A percentile compares a stretch with the other conserved stretches of the same genome.
These are phyloP conservation scores for Palythoa heliodiscus DNA, from an alignment of 92 coral and sea anemone genomes.

Conservation along the genomic window DNA sequence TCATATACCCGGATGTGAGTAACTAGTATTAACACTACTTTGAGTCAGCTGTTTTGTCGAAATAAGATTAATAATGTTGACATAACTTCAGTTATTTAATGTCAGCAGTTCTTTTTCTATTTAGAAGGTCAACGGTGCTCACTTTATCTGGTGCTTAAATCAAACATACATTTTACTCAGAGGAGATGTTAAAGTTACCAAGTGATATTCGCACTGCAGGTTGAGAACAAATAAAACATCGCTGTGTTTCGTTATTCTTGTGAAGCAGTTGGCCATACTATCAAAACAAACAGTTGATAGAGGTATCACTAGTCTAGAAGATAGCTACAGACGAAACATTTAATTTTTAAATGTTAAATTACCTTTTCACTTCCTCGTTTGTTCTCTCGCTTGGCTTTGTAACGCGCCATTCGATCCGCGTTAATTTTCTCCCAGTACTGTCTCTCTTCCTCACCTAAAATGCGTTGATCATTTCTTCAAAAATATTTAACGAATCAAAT, in stretches of 20 bases:
- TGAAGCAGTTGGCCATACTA: no score
- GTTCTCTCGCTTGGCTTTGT: constrained; percentile 79
- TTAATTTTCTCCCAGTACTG: constrained; percentile 93
- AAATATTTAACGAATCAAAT: neutral
- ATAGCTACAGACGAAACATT: neutral
- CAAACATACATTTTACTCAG: no score
- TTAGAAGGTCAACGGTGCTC: no score
- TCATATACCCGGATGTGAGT: neutral
- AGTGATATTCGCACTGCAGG: neutral
- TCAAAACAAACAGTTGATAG: neutral
- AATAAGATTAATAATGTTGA: no score
- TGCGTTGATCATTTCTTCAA: neutral
- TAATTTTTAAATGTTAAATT: neutral
- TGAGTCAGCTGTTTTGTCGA: no score
- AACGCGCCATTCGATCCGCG: constrained; percentile 80
- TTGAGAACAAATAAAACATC: neutral
- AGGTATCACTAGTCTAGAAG: neutral
- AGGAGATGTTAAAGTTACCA: no score
- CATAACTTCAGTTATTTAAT: no score
- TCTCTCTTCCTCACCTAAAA: constrained; percentile 72
- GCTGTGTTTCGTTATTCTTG: no score
- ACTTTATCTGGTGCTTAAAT: no score
- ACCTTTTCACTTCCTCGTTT: constrained; percentile 95
- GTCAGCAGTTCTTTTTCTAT: no score
- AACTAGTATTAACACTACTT: neutral